Conservation (phyloP, 2,888 invertebrate genomes). For the Hydriomena furcata region DNA sequence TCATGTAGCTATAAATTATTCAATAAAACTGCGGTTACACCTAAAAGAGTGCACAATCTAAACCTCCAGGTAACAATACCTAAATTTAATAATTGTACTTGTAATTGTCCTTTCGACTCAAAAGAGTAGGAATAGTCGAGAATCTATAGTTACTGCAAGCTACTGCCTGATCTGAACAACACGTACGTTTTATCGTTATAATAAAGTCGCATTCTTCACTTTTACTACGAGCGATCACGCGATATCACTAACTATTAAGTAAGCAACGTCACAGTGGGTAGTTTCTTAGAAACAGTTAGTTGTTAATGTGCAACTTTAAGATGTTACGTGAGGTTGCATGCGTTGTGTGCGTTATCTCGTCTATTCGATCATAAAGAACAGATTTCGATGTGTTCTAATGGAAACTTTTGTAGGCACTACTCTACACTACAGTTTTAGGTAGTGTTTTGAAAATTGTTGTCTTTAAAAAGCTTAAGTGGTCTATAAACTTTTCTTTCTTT, state of each 20-base stretch:
- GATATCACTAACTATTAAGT: slow-evolving; percentile 43
- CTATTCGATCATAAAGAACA: slow-evolving; percentile 30
- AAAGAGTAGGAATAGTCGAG: not conserved
- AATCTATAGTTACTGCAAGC: slow-evolving; percentile 1
- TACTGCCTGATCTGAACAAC: slow-evolving; percentile 37
- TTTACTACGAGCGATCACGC: slow-evolving; percentile 61
- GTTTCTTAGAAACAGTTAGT: slow-evolving; percentile 45
- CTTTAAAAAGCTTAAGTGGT: not conserved
- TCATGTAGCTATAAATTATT: too few relatives aligned
- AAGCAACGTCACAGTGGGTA: slow-evolving; percentile 30
- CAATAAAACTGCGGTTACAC: too few relatives aligned
- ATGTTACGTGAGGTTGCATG: slow-evolving; percentile 46
- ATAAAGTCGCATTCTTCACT: slow-evolving; percentile 56
- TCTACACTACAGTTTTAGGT: slow-evolving; percentile 12
- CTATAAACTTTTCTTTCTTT: too few relatives aligned
- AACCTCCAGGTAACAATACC: too few relatives aligned
- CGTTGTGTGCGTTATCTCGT: slow-evolving; percentile 38
- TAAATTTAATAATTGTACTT: too few relatives aligned
- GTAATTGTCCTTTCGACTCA: too few relatives aligned
- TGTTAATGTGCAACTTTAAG: slow-evolving; percentile 30
- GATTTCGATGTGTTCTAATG: slow-evolving; percentile 14
- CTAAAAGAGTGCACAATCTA: too few relatives aligned
- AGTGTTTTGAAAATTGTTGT: slow-evolving; percentile 18
- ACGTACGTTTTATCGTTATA: slow-evolving; percentile 42
- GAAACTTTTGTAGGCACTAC: slow-evolving; percentile 16